A percentile compares a stretch with the other conserved stretches of the same genome.
Evolutionary conservation across 2,888 invertebrate species (phyloP).

Genomic region (Malthinus seriepunctatus): DNA sequence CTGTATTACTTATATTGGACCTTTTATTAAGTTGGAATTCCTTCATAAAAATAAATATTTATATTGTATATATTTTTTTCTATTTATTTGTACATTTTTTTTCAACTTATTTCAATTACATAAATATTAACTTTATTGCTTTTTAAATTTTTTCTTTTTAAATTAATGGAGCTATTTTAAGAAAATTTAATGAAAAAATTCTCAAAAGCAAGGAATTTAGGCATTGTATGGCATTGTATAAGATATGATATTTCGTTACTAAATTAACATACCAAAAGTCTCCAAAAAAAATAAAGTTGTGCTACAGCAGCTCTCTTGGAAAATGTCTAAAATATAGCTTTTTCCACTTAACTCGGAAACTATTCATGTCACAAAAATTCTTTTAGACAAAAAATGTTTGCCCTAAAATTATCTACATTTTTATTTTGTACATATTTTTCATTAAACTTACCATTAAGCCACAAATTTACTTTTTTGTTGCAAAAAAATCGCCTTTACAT

Average conservation of each 20-base stretch:
- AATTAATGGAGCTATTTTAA: too few relatives aligned
- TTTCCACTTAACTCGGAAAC: not conserved
- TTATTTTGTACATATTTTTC: not conserved
- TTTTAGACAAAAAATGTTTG: not conserved
- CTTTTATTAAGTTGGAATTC: constrained; percentile 23
- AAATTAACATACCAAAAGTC: too few relatives aligned
- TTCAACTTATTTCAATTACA: not conserved
- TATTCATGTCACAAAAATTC: not conserved
- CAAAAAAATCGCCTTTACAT: too few relatives aligned
- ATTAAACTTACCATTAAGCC: not conserved
- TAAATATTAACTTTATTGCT: not conserved
- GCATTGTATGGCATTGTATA: too few relatives aligned
- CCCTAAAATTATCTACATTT: not conserved
- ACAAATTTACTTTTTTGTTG: not conserved
- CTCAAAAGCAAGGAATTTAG: too few relatives aligned
- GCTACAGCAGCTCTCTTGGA: too few relatives aligned
- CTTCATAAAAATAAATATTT: constrained; percentile 6
- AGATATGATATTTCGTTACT: too few relatives aligned
- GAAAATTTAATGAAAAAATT: too few relatives aligned
- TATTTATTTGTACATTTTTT: not conserved
- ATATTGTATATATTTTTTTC: constrained; percentile 1
- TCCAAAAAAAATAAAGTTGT: too few relatives aligned
- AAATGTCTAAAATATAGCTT: not conserved
- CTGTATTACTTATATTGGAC: constrained; percentile 32
- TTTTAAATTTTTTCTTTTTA: not conserved